These are phyloP conservation scores for Monopis laevigella DNA, from an alignment of 2,888 invertebrate species.

Conservation along the genomic window DNA sequence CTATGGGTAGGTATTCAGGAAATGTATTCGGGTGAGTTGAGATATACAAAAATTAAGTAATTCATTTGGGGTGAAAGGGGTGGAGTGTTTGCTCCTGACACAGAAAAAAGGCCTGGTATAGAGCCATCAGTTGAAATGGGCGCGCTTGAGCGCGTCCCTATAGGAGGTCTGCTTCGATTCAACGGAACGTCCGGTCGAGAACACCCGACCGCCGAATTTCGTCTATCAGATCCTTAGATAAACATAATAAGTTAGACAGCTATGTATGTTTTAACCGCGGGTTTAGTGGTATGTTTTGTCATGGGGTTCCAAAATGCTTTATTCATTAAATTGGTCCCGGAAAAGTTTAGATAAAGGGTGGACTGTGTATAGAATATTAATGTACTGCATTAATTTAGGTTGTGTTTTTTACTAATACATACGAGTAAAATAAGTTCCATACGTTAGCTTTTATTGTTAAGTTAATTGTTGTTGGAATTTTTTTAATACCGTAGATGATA, in stretches of 20 bases:
- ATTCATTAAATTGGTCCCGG: slow-evolving; percentile 51
- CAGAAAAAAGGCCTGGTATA: slow-evolving; percentile 48
- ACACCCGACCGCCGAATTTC: neutral
- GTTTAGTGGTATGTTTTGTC: slow-evolving; percentile 6
- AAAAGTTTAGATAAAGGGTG: slow-evolving; percentile 21
- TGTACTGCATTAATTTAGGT: slow-evolving; percentile 1
- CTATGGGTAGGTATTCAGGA: neutral
- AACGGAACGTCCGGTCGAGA: slow-evolving; percentile 26
- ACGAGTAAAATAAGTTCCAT: too few species aligned
- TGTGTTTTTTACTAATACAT: too few species aligned
- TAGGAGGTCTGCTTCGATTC: slow-evolving; percentile 35
- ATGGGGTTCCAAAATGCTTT: slow-evolving; percentile 4
- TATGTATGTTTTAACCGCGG: neutral
- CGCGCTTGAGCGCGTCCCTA: slow-evolving; percentile 48
- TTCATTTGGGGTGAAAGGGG: slow-evolving; percentile 61
- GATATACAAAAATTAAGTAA: slow-evolving; percentile 53
- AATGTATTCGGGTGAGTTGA: slow-evolving; percentile 9
- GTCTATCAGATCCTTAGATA: slow-evolving; percentile 58
- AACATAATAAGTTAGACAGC: slow-evolving; percentile 28
- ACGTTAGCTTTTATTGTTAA: too few species aligned
- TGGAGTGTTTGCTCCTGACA: slow-evolving; percentile 55
- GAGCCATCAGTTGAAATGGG: slow-evolving; percentile 46
- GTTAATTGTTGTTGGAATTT: neutral
- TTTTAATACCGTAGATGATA: neutral
- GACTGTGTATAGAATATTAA: slow-evolving; percentile 4